Conservation (phyloP, 2,888 invertebrate species). For the Drosophila subsilvestris region DNA sequence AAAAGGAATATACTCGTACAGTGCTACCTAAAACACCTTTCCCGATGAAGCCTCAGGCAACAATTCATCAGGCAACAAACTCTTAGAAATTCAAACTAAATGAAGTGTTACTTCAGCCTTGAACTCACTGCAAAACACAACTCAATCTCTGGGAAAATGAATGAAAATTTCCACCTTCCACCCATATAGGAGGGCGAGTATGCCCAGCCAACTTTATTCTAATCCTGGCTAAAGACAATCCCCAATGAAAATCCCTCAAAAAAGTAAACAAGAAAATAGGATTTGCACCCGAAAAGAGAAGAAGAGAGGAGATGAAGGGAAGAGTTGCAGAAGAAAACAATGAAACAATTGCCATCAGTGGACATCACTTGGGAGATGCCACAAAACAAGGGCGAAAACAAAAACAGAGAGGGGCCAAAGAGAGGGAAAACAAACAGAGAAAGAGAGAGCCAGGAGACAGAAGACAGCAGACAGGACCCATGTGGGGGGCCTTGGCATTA, state of each 20-base stretch:
- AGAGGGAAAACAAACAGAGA: slow-evolving; percentile 11
- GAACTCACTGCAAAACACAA: neutral
- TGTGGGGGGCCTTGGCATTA: slow-evolving; percentile 47
- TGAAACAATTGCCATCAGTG: slow-evolving; percentile 32
- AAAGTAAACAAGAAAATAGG: neutral
- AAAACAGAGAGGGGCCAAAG: slow-evolving; percentile 17
- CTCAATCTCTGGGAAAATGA: neutral
- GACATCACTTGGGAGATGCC: slow-evolving; percentile 25
- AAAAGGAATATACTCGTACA: too few species aligned
- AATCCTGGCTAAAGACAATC: neutral
- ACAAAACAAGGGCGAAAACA: slow-evolving; percentile 15
- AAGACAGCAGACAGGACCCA: slow-evolving; percentile 12
- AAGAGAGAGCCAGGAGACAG: neutral
- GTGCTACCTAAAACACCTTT: too few species aligned
- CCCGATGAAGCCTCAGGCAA: too few species aligned
- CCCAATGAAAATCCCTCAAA: slow-evolving; percentile 6
- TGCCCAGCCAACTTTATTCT: too few species aligned
- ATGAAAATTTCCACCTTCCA: neutral
- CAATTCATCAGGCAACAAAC: too few species aligned
- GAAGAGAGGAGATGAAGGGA: neutral
- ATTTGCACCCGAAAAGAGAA: neutral
- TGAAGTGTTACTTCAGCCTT: neutral
- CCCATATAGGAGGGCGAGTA: too few species aligned
- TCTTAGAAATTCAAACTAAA: neutral
- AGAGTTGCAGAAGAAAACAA: slow-evolving; percentile 11